Evolutionary conservation across 2,797 vertebrate genomes (phyloP).

Genomic region (Gymnothorax reevesii): DNA sequence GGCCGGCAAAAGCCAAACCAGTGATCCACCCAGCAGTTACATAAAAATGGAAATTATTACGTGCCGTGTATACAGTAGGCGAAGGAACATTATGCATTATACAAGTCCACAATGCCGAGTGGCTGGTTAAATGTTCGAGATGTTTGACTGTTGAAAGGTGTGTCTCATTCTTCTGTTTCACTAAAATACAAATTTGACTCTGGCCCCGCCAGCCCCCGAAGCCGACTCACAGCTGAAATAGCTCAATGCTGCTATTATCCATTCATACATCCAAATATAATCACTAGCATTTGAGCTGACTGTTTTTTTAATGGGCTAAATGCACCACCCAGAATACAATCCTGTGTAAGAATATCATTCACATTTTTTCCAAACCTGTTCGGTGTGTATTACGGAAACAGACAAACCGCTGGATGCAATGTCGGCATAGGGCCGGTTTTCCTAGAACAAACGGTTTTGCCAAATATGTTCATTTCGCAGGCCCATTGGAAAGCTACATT

Average conservation of each 20-base stretch:
- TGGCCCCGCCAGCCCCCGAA: not conserved
- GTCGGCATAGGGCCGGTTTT: not conserved
- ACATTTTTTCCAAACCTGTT: too few species aligned
- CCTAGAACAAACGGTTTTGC: not conserved
- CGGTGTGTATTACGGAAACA: not conserved
- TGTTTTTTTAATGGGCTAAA: not conserved
- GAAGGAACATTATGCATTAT: too few species aligned
- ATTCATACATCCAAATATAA: not conserved
- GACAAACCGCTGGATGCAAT: not conserved
- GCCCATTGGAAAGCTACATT: not conserved
- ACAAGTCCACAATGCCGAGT: too few species aligned
- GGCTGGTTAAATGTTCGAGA: too few species aligned
- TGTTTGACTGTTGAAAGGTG: too few species aligned
- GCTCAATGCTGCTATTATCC: not conserved
- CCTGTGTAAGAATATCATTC: conserved; percentile 16
- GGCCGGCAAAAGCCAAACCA: not conserved
- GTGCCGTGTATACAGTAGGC: too few species aligned
- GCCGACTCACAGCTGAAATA: not conserved
- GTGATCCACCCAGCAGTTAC: not conserved
- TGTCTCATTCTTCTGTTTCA: not conserved
- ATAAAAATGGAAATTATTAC: too few species aligned
- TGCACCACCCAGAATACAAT: not conserved
- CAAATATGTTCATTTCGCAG: not conserved
- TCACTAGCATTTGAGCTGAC: not conserved
- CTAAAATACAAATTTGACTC: not conserved